Percentiles rank a stretch among this genome's conserved stretches.
phyloP scores from a whole-genome alignment of 2,113 vertebrate species.

The Platysteira castanea region DNA sequence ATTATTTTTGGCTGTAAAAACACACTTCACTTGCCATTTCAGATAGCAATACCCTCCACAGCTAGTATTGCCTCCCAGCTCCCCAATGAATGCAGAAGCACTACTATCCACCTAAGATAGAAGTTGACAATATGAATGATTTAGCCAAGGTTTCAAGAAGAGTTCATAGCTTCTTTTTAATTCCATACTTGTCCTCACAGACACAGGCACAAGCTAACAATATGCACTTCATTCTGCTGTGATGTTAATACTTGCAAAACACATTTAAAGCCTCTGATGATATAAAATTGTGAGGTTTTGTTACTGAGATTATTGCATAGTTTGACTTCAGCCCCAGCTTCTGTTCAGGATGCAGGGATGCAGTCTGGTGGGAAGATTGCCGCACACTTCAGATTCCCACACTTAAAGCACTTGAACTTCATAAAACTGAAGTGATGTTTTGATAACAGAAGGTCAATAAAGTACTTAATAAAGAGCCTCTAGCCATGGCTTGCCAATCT shows the following conservation, averaged over 20 bases:
- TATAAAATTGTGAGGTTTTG: not conserved
- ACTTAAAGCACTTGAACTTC: not conserved
- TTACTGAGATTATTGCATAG: not conserved
- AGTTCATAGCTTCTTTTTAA: not conserved
- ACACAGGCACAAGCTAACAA: not conserved
- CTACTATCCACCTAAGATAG: not conserved
- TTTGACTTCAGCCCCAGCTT: not conserved
- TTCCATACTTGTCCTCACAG: not conserved
- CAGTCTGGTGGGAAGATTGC: not conserved
- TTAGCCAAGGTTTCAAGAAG: not conserved
- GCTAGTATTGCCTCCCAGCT: not conserved
- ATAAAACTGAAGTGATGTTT: not conserved
- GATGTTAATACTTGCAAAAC: not conserved
- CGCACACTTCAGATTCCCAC: not conserved
- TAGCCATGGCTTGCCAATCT: not conserved
- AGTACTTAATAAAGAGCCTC: not conserved
- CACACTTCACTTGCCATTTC: not conserved
- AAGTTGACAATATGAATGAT: not conserved
- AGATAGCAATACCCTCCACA: not conserved
- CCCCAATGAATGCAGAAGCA: not conserved
- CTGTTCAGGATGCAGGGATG: not conserved
- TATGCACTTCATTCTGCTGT: not conserved
- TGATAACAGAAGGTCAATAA: not conserved
- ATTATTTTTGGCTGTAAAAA: not conserved
- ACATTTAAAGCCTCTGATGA: not conserved